Evolutionary conservation across 2,113 vertebrate genomes (phyloP).

Genomic region (Cephalopterus ornatus): DNA sequence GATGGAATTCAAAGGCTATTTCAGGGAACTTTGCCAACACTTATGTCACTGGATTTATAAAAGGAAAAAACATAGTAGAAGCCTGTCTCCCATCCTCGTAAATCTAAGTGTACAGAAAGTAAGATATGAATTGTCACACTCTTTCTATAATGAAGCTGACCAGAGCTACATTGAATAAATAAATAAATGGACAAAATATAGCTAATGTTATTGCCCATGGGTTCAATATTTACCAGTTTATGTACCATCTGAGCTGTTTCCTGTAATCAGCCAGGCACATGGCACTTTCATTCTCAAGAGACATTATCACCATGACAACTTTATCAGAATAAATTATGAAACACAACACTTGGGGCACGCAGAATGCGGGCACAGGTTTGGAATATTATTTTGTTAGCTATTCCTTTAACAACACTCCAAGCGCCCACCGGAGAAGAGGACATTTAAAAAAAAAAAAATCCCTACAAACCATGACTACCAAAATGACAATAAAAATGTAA

Average conservation of each 20-base stretch:
- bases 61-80: neutral
- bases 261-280: slow-evolving; percentile 76
- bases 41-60: slow-evolving; percentile 53
- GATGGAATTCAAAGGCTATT: slow-evolving; percentile 69
- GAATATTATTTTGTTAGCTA: slow-evolving; percentile 61
- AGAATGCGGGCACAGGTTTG: slow-evolving; percentile 57
- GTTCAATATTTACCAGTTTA: slow-evolving; percentile 78
- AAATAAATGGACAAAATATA: slow-evolving; percentile 46
- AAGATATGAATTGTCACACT: slow-evolving; percentile 40
- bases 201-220: slow-evolving; percentile 55
- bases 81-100: neutral
- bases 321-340: slow-evolving; percentile 79
- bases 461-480: slow-evolving; percentile 13
- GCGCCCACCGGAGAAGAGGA: slow-evolving; percentile 44
- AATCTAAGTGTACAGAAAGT: slow-evolving; percentile 9
- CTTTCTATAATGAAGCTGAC: slow-evolving; percentile 21
- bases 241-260: slow-evolving; percentile 76
- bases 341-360: slow-evolving; percentile 63
- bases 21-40: slow-evolving; percentile 55
- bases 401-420: slow-evolving; percentile 55
- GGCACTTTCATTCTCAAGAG: slow-evolving; percentile 71
- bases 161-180: slow-evolving; percentile 37
- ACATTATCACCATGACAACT: slow-evolving; percentile 82
- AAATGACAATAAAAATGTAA: slow-evolving; percentile 72
- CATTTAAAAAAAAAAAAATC: neutral